Base-by-base conservation (phyloP, 1,140 invertebrate genomes). In the Agrypnia vestita region DNA sequence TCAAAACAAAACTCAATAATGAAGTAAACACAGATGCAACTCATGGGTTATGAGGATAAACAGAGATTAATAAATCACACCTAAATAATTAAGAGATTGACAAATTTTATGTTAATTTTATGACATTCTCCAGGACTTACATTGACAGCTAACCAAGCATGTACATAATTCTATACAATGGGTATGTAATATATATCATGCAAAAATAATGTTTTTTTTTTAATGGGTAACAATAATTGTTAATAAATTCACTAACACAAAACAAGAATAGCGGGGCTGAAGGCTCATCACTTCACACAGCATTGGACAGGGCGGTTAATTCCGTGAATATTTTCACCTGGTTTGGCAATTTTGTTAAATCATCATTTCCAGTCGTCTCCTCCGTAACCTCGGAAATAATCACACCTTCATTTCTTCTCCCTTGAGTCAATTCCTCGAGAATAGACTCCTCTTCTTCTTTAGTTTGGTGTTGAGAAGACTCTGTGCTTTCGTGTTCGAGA, bases 321-420 rank as follows among this genome's bases (percentile, higher is more conserved):
- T 59, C 15, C 55, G 21, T 17, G 8, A 21, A 64, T 64, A 64
- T 25, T 35, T 64, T 69, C 64, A 69, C 64, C 64, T 69, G 44
- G 64, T 47, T 46, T 47, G 44, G 17, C n/a, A 13, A 47, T n/a
- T 8, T 17, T 17, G 64, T 46, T 35, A 35, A 35, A 35, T 35
- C 25, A 3, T 35, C 6, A 6, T 35, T 35, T 35, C 35, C 61
- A 43, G 13, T n/a, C n/a, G n/a, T 8, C 10, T n/a, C 61, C 35
- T 64, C 61, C 61, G n/a, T 64, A 8, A 64, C 13, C 10, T 43
- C 61, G 10, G 35, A 25, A 8, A 64, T 64, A 44, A 25, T 43
- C 13, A 35, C 35, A 64, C 35, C 35, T 12, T 35, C 12, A 35
- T 64, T 35, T 11, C 13, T 25, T n/a, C n/a, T n/a, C n/a, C n/a